These are phyloP conservation scores for Yponomeuta cagnagella DNA, from an alignment of 2,888 invertebrate species.

Conservation along the genomic window DNA sequence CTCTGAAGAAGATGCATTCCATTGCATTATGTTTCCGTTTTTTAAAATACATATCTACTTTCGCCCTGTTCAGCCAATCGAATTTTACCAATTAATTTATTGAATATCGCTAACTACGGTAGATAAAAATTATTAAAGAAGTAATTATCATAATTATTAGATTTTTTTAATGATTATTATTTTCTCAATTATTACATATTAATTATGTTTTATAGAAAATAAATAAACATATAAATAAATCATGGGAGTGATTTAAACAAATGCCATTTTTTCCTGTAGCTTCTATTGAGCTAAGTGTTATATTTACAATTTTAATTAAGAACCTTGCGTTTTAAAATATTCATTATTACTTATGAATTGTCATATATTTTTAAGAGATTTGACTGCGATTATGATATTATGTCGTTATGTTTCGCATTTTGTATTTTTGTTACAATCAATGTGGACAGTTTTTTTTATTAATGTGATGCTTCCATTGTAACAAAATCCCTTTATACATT, in stretches of 20 bases:
- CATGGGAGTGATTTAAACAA: conserved; percentile 43
- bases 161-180: neutral
- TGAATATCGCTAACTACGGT: no score
- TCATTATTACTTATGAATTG: neutral
- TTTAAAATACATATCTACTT: no score
- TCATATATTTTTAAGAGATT: conserved; percentile 24
- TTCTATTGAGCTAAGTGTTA: conserved; percentile 56
- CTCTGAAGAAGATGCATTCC: neutral
- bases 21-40: neutral
- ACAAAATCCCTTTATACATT: neutral
- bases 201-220: conserved; percentile 30
- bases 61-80: conserved; percentile 1
- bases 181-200: neutral
- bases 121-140: no score
- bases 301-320: conserved; percentile 28
- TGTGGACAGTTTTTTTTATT: neutral
- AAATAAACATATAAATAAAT: conserved; percentile 27
- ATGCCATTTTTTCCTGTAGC: conserved; percentile 56
- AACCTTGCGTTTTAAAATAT: conserved; percentile 9
- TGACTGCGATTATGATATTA: conserved; percentile 19
- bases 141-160: no score
- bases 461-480: neutral
- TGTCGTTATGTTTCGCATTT: neutral
- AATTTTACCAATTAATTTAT: no score
- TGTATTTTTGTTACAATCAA: conserved; percentile 4